phyloP scores from a whole-genome alignment of 2,888 invertebrate genomes.

The Tipula confusa region DNA sequence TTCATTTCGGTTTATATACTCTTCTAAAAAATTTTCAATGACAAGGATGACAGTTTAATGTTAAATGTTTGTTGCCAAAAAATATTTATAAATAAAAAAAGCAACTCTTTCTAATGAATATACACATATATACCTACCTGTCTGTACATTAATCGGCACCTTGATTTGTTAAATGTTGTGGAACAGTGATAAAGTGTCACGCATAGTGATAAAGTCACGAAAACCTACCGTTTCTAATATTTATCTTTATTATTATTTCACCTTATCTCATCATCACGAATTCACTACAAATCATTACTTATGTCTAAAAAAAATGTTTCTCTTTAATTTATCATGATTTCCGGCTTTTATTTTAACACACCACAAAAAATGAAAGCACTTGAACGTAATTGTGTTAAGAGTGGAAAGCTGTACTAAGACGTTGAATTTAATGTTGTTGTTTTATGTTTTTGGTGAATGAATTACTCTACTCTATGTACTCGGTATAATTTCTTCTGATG shows the following conservation, averaged over 20 bases:
- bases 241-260: not conserved
- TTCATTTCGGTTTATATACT: not conserved
- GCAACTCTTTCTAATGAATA: not conserved
- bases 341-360: not conserved
- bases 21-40: slow-evolving; percentile 26
- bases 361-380: slow-evolving; percentile 16
- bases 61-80: not conserved
- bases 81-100: not conserved
- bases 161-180: not conserved
- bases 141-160: not conserved
- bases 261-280: not conserved
- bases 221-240: not conserved
- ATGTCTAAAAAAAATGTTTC: not conserved
- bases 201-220: not conserved
- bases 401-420: slow-evolving; percentile 12
- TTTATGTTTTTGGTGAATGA: not conserved
- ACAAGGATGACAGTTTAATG: slow-evolving; percentile 29
- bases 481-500: not conserved
- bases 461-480: no score
- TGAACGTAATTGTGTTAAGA: slow-evolving; percentile 1
- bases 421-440: not conserved
- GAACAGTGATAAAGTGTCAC: not conserved
- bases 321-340: not conserved
- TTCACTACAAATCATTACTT: not conserved
- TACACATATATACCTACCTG: no score